These are phyloP conservation scores for Epizoanthus scotinus DNA, from an alignment of 92 coral and sea anemone genomes.

Conservation along the genomic window DNA sequence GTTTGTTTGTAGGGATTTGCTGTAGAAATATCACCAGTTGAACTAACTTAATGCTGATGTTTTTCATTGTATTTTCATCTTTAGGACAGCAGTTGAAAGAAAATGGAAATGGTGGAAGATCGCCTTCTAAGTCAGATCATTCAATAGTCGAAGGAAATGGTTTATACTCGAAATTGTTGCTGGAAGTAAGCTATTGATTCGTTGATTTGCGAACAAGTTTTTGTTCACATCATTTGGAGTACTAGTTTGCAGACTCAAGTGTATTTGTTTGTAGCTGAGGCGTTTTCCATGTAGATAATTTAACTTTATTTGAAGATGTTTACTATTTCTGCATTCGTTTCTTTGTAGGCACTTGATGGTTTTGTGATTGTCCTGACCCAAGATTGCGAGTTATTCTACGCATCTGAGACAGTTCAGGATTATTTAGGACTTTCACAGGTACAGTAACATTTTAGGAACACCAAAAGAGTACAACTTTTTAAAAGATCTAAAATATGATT, in stretches of 20 bases:
- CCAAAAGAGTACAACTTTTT: no score
- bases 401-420: slow-evolving; percentile 94
- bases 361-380: slow-evolving; percentile 95
- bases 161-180: slow-evolving; percentile 75
- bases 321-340: neutral
- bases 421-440: slow-evolving; percentile 98
- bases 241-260: neutral
- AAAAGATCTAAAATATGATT: no score
- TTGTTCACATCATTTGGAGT: neutral
- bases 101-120: slow-evolving; percentile 50
- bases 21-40: no score
- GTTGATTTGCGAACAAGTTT: neutral
- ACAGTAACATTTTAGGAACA: neutral
- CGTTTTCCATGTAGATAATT: neutral
- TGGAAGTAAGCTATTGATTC: slow-evolving; percentile 53
- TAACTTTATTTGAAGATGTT: neutral
- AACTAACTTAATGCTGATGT: no score
- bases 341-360: slow-evolving; percentile 92
- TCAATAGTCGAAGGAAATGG: slow-evolving; percentile 78
- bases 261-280: neutral
- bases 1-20: no score
- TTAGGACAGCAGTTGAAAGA: slow-evolving; percentile 78
- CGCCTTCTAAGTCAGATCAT: slow-evolving; percentile 41
- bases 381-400: slow-evolving; percentile 92
- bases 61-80: slow-evolving; percentile 9